These are phyloP conservation scores for Buteo buteo DNA, from an alignment of 2,113 vertebrate species.

Conservation along the genomic window DNA sequence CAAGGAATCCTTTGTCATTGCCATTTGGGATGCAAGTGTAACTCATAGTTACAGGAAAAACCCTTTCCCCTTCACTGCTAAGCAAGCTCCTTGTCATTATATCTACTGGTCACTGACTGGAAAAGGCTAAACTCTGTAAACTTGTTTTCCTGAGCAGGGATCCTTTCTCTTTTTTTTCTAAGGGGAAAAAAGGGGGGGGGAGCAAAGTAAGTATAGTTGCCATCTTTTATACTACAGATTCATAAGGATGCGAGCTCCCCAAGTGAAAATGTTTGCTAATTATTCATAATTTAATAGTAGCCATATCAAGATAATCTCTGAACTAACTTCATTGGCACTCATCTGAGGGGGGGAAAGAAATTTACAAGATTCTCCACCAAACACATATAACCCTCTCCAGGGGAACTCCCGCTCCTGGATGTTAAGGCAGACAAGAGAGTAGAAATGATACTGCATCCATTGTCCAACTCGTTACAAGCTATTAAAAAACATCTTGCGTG, in stretches of 20 bases:
- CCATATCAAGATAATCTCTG: not conserved
- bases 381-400: not conserved
- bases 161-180: too few species aligned
- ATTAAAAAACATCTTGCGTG: not conserved
- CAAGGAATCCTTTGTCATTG: not conserved
- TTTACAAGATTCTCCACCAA: not conserved
- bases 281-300: not conserved
- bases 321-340: not conserved
- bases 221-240: not conserved
- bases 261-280: not conserved
- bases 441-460: not conserved
- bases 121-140: not conserved
- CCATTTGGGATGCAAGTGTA: fast-evolving
- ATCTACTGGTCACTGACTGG: not conserved
- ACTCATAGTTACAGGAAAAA: not conserved
- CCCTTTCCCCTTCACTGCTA: not conserved
- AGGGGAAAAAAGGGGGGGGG: too few species aligned
- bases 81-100: not conserved
- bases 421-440: not conserved
- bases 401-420: not conserved
- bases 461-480: not conserved
- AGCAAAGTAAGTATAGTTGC: not conserved
- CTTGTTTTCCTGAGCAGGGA: not conserved
- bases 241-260: not conserved
- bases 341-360: not conserved